A percentile compares a stretch with the other conserved stretches of the same genome.
Evolutionary conservation across 37 sponge, comb jelly and placozoan species (phyloP).

Genomic region (Cladorhizidae sp.): DNA sequence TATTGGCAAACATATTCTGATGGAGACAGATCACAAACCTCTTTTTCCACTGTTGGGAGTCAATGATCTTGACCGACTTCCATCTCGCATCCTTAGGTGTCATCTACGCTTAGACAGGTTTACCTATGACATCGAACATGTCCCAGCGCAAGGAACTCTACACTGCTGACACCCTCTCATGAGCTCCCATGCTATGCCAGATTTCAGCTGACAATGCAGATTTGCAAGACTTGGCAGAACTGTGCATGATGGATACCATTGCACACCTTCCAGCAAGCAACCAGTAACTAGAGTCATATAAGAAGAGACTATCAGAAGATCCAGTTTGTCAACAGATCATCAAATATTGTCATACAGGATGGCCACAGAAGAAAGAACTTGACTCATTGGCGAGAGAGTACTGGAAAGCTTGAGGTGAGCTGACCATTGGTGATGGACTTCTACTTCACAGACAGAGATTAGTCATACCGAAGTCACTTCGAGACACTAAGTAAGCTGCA

Average conservation of each 20-base stretch:
- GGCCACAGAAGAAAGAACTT: neutral
- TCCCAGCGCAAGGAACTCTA: slow-evolving; percentile 45
- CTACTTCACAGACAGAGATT: too few relatives aligned
- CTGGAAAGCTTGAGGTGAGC: slow-evolving; percentile 13
- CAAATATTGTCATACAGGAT: too few relatives aligned
- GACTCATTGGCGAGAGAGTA: neutral
- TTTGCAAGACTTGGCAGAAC: slow-evolving; percentile 1
- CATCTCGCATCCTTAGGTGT: slow-evolving; percentile 23
- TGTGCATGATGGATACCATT: neutral
- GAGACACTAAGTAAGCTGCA: slow-evolving; percentile 38
- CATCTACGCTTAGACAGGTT: slow-evolving; percentile 16
- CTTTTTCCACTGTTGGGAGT: slow-evolving; percentile 32
- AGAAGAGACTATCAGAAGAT: slow-evolving; percentile 10
- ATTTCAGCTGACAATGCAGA: neutral
- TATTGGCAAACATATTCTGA: too few relatives aligned
- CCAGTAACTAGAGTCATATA: too few relatives aligned
- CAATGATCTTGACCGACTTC: slow-evolving; percentile 29
- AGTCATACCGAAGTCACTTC: too few relatives aligned
- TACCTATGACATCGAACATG: slow-evolving; percentile 16
- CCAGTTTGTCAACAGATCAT: slow-evolving; percentile 1
- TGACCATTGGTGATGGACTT: slow-evolving; percentile 5
- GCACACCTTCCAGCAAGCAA: neutral
- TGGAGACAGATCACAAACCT: too few relatives aligned
- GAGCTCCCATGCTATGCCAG: too few relatives aligned
- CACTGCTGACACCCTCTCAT: too few relatives aligned